Conservation (phyloP, 2,888 invertebrate genomes). For the Cryptus viduatorius region DNA sequence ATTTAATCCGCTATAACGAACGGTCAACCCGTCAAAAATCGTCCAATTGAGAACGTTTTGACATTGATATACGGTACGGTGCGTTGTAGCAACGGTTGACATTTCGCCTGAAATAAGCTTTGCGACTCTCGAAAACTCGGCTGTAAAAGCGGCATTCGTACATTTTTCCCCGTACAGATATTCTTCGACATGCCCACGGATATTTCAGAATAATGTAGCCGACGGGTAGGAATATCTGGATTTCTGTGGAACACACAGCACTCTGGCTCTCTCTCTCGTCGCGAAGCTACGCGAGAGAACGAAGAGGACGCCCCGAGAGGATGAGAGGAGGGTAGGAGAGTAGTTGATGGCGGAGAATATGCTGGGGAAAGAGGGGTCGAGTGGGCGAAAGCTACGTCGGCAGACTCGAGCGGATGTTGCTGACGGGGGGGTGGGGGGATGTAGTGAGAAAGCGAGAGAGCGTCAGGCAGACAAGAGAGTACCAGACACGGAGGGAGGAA, state of each 20-base stretch:
- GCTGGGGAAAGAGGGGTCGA: conserved; percentile 55
- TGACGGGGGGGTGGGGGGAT: conserved; percentile 12
- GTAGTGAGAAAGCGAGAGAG: conserved; percentile 47
- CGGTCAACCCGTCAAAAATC: conserved; percentile 27
- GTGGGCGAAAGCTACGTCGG: conserved; percentile 53
- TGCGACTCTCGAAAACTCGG: conserved; percentile 6
- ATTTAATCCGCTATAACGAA: conserved; percentile 51
- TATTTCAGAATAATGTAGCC: conserved; percentile 14
- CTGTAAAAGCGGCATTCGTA: conserved; percentile 1
- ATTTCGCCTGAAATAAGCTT: background rate
- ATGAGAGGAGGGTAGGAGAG: conserved; percentile 42
- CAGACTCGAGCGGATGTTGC: conserved; percentile 60
- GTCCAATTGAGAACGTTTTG: conserved; percentile 57
- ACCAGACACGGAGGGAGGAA: conserved; percentile 60
- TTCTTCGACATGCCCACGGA: background rate
- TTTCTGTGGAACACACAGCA: conserved; percentile 30
- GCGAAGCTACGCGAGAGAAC: conserved; percentile 38
- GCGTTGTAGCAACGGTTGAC: background rate
- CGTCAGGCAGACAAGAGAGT: conserved; percentile 57
- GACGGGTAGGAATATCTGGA: conserved; percentile 47
- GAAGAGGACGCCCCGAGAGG: conserved; percentile 37
- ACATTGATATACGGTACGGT: conserved; percentile 62
- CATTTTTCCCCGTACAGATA: background rate
- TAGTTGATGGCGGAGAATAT: conserved; percentile 66
- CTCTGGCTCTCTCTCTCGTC: background rate